Base-by-base conservation (phyloP, 2,888 invertebrate genomes). In the Drosophila cognata region DNA sequence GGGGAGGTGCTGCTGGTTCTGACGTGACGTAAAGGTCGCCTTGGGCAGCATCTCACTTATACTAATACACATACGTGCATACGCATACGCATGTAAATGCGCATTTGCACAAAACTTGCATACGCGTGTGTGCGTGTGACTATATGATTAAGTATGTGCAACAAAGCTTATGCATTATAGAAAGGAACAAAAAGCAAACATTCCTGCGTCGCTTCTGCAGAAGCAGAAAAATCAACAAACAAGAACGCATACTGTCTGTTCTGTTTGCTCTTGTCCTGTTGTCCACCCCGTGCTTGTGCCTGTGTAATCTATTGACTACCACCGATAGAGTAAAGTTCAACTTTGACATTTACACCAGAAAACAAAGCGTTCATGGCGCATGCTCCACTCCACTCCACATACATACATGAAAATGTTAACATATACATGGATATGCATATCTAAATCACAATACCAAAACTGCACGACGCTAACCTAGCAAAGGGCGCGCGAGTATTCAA, bases 311-410 rank as follows among this genome's bases (percentile, higher is more conserved):
- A 61, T 60, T 61, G 55, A 35, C 53, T 56, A 36, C 53, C 51
- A 50, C n/a, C 56, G 51, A 59, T 66, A 50, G 55, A 56, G 18
- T 61, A 41, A 68, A 79, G 83, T 88, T 84, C 80, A 84, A 88
- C 84, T 84, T 84, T 84, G 84, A 77, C 84, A 85, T 84, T 84
- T 79, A 71, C 52, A 77, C 69, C 67, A 56, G 63, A 53, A 71
- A 68, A 57, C 50, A 58, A 72, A 25, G 64, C 33, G 55, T 46
- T 56, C 55, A 73, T 58, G 50, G 88, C 88, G 88, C 88, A 84
- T 84, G 84, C 73, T 73, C 79, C 56, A 64, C 58, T 57, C 8
- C 46, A 71, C 66, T 75, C 18, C 35, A 36, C 50, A 51, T n/a
- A 36, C 18, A 50, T 28, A 63, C 36, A 53, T n/a, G 25, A 0